Evolutionary conservation across 1,140 invertebrate species (phyloP).

Genomic region (Stegodyphus mimosarum): DNA sequence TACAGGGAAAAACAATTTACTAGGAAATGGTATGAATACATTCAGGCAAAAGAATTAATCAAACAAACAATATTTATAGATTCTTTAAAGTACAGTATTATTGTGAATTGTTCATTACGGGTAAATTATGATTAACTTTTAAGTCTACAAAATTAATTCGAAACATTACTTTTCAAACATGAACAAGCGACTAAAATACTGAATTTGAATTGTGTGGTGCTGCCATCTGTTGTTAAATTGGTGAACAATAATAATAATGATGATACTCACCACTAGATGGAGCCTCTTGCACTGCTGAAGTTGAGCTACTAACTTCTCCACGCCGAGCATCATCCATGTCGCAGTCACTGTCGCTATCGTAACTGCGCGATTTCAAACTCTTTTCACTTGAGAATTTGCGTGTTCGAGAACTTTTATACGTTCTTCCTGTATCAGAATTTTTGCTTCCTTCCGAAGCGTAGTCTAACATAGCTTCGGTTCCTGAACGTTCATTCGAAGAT

Average conservation of each 20-base stretch:
- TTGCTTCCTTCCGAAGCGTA: slow-evolving; percentile 4
- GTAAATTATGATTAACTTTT: too few species aligned
- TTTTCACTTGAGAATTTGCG: neutral
- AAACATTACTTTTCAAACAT: too few species aligned
- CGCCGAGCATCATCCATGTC: neutral
- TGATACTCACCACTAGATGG: slow-evolving; percentile 50
- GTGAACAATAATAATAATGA: neutral
- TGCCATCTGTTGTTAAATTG: slow-evolving; percentile 5
- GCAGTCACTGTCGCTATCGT: neutral
- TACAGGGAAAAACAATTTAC: too few species aligned
- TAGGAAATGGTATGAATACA: too few species aligned
- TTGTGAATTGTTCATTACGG: too few species aligned
- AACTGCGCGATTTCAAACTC: neutral
- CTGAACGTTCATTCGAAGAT: neutral
- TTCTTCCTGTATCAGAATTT: neutral
- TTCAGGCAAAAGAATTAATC: too few species aligned
- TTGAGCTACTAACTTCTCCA: neutral
- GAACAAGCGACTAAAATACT: too few species aligned
- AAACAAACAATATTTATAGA: too few species aligned
- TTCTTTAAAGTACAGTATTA: too few species aligned
- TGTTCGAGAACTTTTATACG: neutral
- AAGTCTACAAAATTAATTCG: too few species aligned
- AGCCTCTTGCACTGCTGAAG: neutral
- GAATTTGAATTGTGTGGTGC: neutral
- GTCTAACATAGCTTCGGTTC: slow-evolving; percentile 6